phyloP scores from a whole-genome alignment of 2,113 vertebrate genomes.

The Tapirus terrestris region DNA sequence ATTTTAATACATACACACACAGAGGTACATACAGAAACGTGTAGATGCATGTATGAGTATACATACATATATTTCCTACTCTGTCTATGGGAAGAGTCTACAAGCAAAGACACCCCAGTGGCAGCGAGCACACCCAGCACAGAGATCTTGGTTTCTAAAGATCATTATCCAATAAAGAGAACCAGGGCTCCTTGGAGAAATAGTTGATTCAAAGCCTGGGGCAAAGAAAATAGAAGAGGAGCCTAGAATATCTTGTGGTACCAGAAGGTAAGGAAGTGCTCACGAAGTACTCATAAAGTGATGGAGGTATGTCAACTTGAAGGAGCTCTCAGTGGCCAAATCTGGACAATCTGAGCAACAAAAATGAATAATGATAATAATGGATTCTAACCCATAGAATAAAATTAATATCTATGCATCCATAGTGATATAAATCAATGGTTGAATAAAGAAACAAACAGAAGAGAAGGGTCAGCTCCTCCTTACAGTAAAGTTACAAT shows the following conservation, averaged over 20 bases:
- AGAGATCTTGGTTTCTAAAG: slow-evolving; percentile 16
- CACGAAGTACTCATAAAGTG: neutral
- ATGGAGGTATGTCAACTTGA: neutral
- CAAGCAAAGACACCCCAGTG: neutral
- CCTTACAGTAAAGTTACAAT: neutral
- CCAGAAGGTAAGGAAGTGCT: neutral
- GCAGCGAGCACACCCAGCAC: neutral
- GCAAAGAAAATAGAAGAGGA: slow-evolving; percentile 1
- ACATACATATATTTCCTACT: neutral
- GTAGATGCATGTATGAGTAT: neutral
- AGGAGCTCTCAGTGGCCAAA: neutral
- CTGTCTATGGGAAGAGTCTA: neutral
- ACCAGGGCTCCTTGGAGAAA: neutral
- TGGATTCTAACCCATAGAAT: neutral
- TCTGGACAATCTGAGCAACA: neutral
- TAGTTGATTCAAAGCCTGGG: neutral
- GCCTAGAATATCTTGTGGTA: neutral
- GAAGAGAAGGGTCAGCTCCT: neutral
- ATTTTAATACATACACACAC: neutral
- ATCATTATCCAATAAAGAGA: neutral
- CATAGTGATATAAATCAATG: neutral
- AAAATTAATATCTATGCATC: neutral
- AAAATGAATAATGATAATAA: neutral
- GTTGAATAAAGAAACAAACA: neutral
- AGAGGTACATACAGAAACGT: neutral